Evolutionary conservation across 2,797 vertebrate species (phyloP).

Genomic region (Pantherophis alleghaniensis): DNA sequence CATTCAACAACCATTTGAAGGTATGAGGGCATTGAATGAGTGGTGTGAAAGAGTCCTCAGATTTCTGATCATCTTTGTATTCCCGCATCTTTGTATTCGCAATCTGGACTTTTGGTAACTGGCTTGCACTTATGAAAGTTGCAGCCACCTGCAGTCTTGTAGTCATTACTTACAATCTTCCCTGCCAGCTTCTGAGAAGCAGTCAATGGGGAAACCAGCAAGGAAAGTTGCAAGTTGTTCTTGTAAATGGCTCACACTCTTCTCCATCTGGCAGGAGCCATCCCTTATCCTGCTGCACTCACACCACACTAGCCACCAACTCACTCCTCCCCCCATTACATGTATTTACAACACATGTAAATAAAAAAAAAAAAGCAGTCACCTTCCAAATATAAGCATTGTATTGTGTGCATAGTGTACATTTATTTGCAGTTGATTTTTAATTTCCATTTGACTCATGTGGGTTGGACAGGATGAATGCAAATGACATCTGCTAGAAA

Average conservation of each 20-base stretch:
- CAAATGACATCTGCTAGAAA: conserved; percentile 51
- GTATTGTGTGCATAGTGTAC: no score
- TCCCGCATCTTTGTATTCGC: neutral
- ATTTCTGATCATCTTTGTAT: neutral
- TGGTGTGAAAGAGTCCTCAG: neutral
- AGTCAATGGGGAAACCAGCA: neutral
- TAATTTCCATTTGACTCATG: no score
- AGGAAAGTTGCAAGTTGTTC: neutral
- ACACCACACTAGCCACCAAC: neutral
- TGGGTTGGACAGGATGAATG: neutral
- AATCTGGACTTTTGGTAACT: neutral
- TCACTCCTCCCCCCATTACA: no score
- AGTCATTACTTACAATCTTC: neutral
- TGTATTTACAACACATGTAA: no score
- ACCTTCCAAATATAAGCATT: no score
- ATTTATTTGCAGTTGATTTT: no score
- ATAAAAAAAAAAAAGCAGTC: no score
- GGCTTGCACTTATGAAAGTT: neutral
- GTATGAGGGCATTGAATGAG: neutral
- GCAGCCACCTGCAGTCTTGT: neutral
- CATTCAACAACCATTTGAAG: neutral
- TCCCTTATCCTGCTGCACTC: neutral
- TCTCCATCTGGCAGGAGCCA: neutral
- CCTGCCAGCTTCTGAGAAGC: neutral
- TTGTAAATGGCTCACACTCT: neutral